Evolutionary conservation across 2,797 vertebrate genomes (phyloP).

Genomic region (Cygnus olor): DNA sequence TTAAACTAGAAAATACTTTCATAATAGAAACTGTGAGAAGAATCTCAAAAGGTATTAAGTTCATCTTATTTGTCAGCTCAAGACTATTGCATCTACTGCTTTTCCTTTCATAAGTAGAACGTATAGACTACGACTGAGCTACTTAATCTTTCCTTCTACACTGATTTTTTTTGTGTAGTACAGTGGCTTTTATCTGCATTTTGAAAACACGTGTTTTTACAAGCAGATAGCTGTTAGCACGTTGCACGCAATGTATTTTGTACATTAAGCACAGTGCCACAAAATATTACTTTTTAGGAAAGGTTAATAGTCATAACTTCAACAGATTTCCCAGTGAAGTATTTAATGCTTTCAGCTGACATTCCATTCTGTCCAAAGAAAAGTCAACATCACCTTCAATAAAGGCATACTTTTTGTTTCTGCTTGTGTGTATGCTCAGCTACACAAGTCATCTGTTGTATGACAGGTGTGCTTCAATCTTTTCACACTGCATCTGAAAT

Average conservation of each 20-base stretch:
- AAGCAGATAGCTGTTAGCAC: neutral
- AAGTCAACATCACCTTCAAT: neutral
- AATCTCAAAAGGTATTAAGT: slow-evolving; percentile 38
- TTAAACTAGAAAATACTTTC: slow-evolving; percentile 66
- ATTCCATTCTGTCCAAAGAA: neutral
- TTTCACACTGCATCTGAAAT: neutral
- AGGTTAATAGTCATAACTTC: neutral
- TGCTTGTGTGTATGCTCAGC: neutral
- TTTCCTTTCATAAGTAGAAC: slow-evolving; percentile 11
- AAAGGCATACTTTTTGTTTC: neutral
- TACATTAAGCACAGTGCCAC: neutral
- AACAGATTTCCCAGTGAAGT: neutral
- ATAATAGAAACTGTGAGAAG: slow-evolving; percentile 51
- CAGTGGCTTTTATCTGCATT: neutral
- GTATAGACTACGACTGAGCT: neutral
- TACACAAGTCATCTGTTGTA: neutral
- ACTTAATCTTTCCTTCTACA: neutral
- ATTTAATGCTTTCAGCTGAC: neutral
- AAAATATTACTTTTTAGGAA: neutral
- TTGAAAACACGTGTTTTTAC: neutral
- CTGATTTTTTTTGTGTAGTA: neutral
- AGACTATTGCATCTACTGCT: neutral
- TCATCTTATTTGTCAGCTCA: slow-evolving; percentile 19
- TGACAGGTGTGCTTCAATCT: neutral
- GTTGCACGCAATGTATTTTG: neutral